These are phyloP conservation scores for Sinodicranocentrus sp. DNA, from an alignment of 2,888 invertebrate species.

Conservation along the genomic window DNA sequence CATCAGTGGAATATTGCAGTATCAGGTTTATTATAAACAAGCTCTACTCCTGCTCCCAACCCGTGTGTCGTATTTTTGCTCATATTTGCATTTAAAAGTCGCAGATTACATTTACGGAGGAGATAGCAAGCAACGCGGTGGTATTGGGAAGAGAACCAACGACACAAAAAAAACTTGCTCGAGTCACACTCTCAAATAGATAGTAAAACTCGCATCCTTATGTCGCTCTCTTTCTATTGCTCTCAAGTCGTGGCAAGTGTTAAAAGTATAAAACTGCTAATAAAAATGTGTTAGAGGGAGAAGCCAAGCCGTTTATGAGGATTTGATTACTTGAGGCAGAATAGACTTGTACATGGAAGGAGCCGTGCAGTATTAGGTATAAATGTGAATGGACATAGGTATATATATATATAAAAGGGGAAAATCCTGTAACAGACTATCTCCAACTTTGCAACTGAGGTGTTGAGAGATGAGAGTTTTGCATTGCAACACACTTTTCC, in stretches of 20 bases:
- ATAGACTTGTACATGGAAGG: background rate
- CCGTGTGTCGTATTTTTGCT: too few relatives aligned
- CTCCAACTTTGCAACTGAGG: background rate
- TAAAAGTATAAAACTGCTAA: conserved; percentile 37
- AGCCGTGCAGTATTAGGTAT: too few relatives aligned
- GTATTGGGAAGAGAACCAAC: too few relatives aligned
- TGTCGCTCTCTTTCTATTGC: background rate
- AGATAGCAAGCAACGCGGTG: too few relatives aligned
- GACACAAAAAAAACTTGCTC: too few relatives aligned
- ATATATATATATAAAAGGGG: background rate
- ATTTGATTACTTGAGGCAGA: conserved; percentile 49
- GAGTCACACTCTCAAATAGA: too few relatives aligned
- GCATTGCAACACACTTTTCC: background rate
- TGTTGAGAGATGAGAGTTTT: conserved; percentile 6
- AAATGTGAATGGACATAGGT: conserved; percentile 9
- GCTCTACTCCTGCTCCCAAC: too few relatives aligned
- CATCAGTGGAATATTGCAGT: background rate
- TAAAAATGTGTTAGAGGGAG: conserved; percentile 43
- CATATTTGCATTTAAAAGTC: too few relatives aligned
- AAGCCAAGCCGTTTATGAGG: conserved; percentile 47
- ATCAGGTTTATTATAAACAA: background rate
- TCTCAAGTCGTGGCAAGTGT: conserved; percentile 20
- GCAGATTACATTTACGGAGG: too few relatives aligned
- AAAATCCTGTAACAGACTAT: conserved; percentile 40
- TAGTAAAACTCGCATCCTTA: too few relatives aligned